Evolutionary conservation across 2,113 vertebrate genomes (phyloP), one percentile per base, ranked within the genome.

Genomic region (Strix aluco): DNA sequence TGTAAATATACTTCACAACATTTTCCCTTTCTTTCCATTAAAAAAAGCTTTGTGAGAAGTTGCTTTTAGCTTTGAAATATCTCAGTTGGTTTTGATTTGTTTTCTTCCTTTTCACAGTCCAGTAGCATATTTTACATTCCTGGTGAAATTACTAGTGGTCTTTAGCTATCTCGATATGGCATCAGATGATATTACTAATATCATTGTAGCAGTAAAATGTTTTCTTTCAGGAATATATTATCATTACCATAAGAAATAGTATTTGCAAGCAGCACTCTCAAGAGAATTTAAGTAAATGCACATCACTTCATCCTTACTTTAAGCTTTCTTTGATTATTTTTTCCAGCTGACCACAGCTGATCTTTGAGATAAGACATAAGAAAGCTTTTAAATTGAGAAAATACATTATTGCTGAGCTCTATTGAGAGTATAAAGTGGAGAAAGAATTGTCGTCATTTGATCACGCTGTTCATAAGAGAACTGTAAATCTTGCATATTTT

Each of bases 341-440:
- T 86, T 65, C 63, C 81, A 36, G 42, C 44, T 96, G 73, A 79
- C 69, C 47, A 65, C 40, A 42, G 32, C 21, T 89, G 88, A 96
- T 92, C 70, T 81, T 91, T 92, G 90, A 72, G 73, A 87, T 92
- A 92, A 94, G 54, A 77, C 55, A 84, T 57, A 72, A 94, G 47
- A 91, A 92, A 88, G n/a, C 23, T 92, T 92, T 91, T 52, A 89
- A 89, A 94, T 19, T 47, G 51, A 96, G 89, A 94, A 81, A 96
- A 87, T 66, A 58, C 2, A 3, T 80, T 92, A 87, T 38, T 77
- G 23, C 58, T 86, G 47, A 85, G 42, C 54, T 94, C 49, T 70
- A 25, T 21, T 72, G 70, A 85, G 67, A 90, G 7, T 16, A 70
- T 46, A 75, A 90, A 86, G 44, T 57, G 16, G 22, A 36, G 14